These are phyloP conservation scores for Leptura quadrifasciata DNA, from an alignment of 2,888 invertebrate species.

Conservation along the genomic window DNA sequence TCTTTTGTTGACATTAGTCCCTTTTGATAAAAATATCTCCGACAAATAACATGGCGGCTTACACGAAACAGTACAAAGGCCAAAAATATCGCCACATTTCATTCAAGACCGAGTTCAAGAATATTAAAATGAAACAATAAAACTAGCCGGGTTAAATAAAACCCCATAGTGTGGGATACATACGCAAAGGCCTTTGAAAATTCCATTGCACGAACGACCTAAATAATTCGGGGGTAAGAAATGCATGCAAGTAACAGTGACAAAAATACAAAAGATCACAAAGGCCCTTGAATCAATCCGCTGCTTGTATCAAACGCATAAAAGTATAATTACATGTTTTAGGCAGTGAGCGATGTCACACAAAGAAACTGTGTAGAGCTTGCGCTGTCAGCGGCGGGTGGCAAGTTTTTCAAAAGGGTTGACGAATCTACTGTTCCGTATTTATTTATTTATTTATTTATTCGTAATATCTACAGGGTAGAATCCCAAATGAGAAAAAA, in stretches of 20 bases:
- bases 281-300: background rate
- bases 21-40: too few species aligned
- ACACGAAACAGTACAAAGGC: background rate
- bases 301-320: slow-evolving; percentile 14
- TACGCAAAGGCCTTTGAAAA: slow-evolving; percentile 1
- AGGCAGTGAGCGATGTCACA: slow-evolving; percentile 5
- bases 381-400: slow-evolving; percentile 1
- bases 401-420: too few species aligned
- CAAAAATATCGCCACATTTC: background rate
- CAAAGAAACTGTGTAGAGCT: background rate
- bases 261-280: slow-evolving; percentile 1
- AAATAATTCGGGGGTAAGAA: slow-evolving; percentile 13
- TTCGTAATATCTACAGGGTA: too few species aligned
- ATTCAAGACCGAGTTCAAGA: background rate
- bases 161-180: background rate
- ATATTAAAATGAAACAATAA: background rate
- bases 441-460: too few species aligned
- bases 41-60: too few species aligned
- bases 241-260: slow-evolving; percentile 12
- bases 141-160: background rate
- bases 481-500: too few species aligned
- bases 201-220: slow-evolving; percentile 6
- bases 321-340: slow-evolving; percentile 19
- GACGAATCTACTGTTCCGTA: too few species aligned
- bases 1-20: too few species aligned